Evolutionary conservation across 2,113 vertebrate genomes (phyloP).

Genomic region (Lipophrys pholis): DNA sequence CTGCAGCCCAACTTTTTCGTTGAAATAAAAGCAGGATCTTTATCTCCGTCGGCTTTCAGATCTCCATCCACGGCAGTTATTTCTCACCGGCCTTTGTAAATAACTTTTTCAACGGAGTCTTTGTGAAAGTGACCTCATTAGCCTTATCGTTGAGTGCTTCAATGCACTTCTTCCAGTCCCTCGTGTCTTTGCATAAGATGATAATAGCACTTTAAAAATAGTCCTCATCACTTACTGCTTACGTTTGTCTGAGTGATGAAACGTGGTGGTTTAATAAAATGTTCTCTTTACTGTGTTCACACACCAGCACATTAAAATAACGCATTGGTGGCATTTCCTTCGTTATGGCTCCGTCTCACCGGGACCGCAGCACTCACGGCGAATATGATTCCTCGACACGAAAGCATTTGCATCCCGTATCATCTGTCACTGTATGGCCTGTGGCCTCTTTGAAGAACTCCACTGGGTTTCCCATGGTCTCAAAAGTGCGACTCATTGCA

Average conservation of each 20-base stretch:
- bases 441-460: conserved; percentile 59
- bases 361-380: conserved; percentile 32
- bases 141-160: conserved; percentile 42
- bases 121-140: conserved; percentile 60
- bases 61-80: conserved; percentile 47
- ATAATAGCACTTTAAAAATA: conserved; percentile 52
- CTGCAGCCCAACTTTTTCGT: conserved; percentile 65
- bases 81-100: conserved; percentile 65
- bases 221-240: conserved; percentile 18
- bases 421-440: conserved; percentile 69
- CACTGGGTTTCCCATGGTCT: conserved; percentile 84
- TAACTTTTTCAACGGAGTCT: conserved; percentile 49
- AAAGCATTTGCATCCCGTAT: conserved; percentile 48
- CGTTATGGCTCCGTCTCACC: conserved; percentile 31
- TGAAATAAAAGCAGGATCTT: conserved; percentile 69
- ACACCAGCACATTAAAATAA: conserved; percentile 3
- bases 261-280: conserved; percentile 21
- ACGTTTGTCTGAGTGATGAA: conserved; percentile 8
- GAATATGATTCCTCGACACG: conserved; percentile 29
- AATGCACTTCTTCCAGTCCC: conserved; percentile 20
- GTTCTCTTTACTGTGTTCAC: conserved; percentile 25
- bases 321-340: conserved; percentile 2
- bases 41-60: conserved; percentile 58
- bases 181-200: conserved; percentile 14
- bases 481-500: conserved; percentile 74